Evolutionary conservation across 2,113 vertebrate species (phyloP), one percentile per base, ranked within the genome.

Genomic region (Typhlomys cinereus): DNA sequence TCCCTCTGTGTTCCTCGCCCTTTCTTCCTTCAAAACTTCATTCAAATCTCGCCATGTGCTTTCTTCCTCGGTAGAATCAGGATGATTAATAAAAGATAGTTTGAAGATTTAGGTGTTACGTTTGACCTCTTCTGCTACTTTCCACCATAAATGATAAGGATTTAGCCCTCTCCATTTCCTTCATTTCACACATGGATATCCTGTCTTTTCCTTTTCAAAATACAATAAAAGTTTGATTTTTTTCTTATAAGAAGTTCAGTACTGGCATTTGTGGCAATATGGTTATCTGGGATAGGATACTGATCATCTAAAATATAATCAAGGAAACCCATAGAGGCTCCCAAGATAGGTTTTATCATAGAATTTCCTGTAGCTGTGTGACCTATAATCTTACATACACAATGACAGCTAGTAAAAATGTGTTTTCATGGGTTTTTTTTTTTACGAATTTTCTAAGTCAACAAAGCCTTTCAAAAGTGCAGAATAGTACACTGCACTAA

Each of bases 391-490:
- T 52, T 54, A 10, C 50, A 44, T 61, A 27, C 48, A 79, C 11
- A 52, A n/a, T 44, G 8, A 48, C 25, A 84, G 27, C 71, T 83
- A 50, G 36, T 70, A 67, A 80, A 78, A 76, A 3, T 79, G 18
- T 50, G 9, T 90, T 76, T 44, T 75, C 20, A 10, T 50, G 46
- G 8, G 46, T 41, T 66, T 74, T 2, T 74, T 44, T 71, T 89
- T 70, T 89, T 41, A 85, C 52, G 31, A 81, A 82, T 75, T 79
- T 89, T 86, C 64, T 69, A 86, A n/a, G n/a, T 23, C 7, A 59
- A 39, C 34, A 86, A 81, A 79, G 69, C 75, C 70, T 83, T 84
- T 85, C 3, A n/a, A 76, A 93, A 88, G 74, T 82, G 23, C 89
- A 74, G 78, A 78, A 52, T 83, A 48, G 21, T 62, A 36, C 21